Conservation (phyloP, 2,113 vertebrate genomes). For the Pteropus alecto region DNA sequence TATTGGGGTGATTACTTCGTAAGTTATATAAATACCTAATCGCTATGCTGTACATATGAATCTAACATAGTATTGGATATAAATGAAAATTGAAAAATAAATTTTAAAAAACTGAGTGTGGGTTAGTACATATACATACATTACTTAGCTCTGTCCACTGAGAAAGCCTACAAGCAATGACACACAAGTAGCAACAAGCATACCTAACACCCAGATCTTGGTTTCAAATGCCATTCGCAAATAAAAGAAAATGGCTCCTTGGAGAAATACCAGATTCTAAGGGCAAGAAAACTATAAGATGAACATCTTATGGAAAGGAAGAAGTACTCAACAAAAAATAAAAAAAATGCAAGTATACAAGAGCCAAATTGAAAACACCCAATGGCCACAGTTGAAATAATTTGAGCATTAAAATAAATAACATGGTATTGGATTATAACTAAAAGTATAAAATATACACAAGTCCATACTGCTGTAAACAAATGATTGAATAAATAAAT, state of each 20-base stretch:
- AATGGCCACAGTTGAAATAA: neutral
- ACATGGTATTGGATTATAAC: neutral
- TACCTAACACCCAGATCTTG: neutral
- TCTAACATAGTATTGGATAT: neutral
- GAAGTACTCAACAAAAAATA: neutral
- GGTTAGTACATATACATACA: neutral
- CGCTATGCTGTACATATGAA: neutral
- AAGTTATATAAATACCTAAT: neutral
- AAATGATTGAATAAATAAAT: neutral
- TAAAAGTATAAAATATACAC: neutral
- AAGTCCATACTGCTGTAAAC: neutral
- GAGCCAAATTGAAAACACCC: neutral
- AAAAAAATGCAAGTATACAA: neutral
- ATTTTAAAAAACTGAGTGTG: neutral
- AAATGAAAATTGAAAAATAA: neutral
- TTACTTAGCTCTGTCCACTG: neutral
- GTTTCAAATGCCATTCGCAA: neutral
- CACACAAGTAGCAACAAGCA: neutral
- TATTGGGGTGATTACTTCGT: neutral
- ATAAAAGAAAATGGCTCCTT: neutral
- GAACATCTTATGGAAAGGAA: neutral
- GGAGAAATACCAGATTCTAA: neutral
- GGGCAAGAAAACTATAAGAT: neutral
- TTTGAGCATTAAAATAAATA: neutral
- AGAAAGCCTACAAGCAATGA: neutral